Evolutionary conservation across 2,888 invertebrate genomes (phyloP).

Genomic region (Acanthococcus lagerstroemiae): DNA sequence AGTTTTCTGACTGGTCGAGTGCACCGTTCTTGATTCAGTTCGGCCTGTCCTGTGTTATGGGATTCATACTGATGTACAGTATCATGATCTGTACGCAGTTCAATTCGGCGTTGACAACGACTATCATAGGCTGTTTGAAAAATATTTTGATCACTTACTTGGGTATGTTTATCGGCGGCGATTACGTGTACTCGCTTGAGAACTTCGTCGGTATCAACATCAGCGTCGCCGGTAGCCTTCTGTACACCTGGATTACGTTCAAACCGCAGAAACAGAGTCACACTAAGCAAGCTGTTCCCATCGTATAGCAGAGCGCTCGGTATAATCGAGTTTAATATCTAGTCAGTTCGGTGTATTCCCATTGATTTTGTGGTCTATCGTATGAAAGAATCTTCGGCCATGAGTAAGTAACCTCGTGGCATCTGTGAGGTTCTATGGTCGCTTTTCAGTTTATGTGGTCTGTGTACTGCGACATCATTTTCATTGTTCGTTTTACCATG

Average conservation of each 20-base stretch:
- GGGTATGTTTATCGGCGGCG: constrained; percentile 96
- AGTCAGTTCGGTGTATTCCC: too few relatives aligned
- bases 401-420: too few relatives aligned
- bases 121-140: constrained; percentile 95
- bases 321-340: too few relatives aligned
- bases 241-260: constrained; percentile 81
- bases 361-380: too few relatives aligned
- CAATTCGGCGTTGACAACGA: constrained; percentile 97
- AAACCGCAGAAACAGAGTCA: constrained; percentile 41
- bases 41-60: constrained; percentile 85
- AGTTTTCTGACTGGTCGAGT: constrained; percentile 55
- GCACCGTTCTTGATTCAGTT: constrained; percentile 69
- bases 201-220: constrained; percentile 96
- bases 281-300: neutral
- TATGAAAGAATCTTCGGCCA: too few relatives aligned
- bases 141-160: constrained; percentile 95
- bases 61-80: constrained; percentile 89
- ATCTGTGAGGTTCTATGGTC: too few relatives aligned
- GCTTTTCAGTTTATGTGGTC: too few relatives aligned
- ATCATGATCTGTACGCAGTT: constrained; percentile 89
- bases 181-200: constrained; percentile 86
- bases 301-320: neutral
- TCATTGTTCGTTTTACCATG: too few relatives aligned
- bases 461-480: too few relatives aligned
- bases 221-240: constrained; percentile 74